Percentiles rank a stretch among this genome's conserved stretches.
Evolutionary conservation across 2,113 vertebrate genomes (phyloP).

Genomic region (human): DNA sequence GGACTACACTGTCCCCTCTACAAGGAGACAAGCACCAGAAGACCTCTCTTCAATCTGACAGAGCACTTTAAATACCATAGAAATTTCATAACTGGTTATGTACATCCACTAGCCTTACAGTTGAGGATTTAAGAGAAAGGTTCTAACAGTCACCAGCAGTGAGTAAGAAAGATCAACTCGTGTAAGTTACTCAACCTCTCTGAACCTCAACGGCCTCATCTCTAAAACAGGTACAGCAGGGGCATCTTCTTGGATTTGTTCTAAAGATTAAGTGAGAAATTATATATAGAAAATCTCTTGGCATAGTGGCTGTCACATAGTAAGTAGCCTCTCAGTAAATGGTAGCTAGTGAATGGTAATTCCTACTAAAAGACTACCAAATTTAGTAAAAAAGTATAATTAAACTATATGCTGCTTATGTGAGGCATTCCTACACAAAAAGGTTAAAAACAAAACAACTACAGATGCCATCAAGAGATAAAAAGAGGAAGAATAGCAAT

Average conservation of each 20-base stretch:
- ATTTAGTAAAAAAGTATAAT: neutral
- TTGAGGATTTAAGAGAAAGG: neutral
- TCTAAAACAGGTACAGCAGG: neutral
- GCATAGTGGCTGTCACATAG: neutral
- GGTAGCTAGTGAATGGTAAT: neutral
- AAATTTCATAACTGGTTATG: neutral
- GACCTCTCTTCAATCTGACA: neutral
- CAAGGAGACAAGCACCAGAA: neutral
- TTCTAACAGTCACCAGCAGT: neutral
- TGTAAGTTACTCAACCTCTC: neutral
- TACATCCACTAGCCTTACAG: neutral
- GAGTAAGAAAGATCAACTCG: neutral
- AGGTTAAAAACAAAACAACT: neutral
- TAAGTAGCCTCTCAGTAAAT: neutral
- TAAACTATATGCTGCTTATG: neutral
- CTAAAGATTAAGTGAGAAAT: slow-evolving; percentile 29
- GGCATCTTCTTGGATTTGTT: slow-evolving; percentile 18
- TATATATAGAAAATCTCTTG: neutral
- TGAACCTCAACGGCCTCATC: neutral
- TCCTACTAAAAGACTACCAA: neutral
- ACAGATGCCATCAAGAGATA: neutral
- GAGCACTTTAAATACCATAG: neutral
- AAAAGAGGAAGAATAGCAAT: neutral
- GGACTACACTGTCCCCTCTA: neutral
- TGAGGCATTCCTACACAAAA: slow-evolving; percentile 10